These are phyloP conservation scores for Pseudomyrmex dendroicus DNA, from an alignment of 1,140 invertebrate species.

Conservation along the genomic window DNA sequence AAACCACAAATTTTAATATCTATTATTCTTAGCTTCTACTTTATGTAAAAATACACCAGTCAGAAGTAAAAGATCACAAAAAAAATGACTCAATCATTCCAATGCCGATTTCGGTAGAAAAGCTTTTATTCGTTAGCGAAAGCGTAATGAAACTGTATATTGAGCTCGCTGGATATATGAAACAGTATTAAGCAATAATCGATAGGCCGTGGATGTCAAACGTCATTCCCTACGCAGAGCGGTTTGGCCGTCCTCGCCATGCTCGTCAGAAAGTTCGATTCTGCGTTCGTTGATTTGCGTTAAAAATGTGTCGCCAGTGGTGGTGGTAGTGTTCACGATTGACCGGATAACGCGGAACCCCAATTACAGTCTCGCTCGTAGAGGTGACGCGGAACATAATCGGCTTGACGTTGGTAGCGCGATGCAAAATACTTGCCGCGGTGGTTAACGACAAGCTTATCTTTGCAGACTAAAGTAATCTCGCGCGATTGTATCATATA, in stretches of 20 bases:
- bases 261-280: conserved; percentile 24
- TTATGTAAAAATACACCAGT: not conserved
- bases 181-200: conserved; percentile 74
- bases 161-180: conserved; percentile 58
- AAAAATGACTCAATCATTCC: not conserved
- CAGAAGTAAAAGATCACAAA: not conserved
- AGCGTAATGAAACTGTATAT: conserved; percentile 46
- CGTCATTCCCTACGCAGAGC: conserved; percentile 52
- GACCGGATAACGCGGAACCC: conserved; percentile 73
- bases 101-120: not conserved
- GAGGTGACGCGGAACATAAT: conserved; percentile 66
- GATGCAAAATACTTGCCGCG: conserved; percentile 29
- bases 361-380: conserved; percentile 74
- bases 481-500: conserved; percentile 35
- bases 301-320: conserved; percentile 67
- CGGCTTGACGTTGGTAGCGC: conserved; percentile 50
- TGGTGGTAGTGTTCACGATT: conserved; percentile 69
- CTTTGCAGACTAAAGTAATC: conserved; percentile 39
- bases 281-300: conserved; percentile 63
- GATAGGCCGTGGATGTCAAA: conserved; percentile 71
- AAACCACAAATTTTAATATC: not conserved
- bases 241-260: conserved; percentile 21
- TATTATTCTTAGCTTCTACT: not conserved
- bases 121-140: conserved; percentile 30
- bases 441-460: conserved; percentile 47